Evolutionary conservation across 2,113 vertebrate genomes (phyloP), one percentile per base, ranked within the genome.

Genomic region (Pteropus alecto): DNA sequence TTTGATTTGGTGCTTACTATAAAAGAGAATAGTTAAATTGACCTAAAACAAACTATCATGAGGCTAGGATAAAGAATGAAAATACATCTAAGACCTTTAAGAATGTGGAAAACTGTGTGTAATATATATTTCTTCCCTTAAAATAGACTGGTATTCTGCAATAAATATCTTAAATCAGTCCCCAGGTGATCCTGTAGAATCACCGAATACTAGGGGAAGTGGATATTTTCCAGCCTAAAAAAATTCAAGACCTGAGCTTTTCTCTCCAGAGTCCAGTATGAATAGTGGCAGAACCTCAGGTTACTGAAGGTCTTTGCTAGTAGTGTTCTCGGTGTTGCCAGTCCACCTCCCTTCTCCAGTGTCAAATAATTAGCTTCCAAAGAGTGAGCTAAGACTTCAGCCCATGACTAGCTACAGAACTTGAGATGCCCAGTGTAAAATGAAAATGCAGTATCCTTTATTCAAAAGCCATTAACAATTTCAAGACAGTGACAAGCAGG

Each of bases 1-100:
- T 96, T 84, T 84, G 73, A 96, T 95, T 88, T 77, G 13, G 16
- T 92, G 76, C 60, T 96, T 89, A 94, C 79, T 85, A 74, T 81
- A 87, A 85, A 94, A 89, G 4, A 81, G 15, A 84, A 87, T 63
- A 12, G 61, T 61, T 95, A 94, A 70, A 84, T 56, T 95, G 63
- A 73, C 46, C 35, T 73, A 76, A 95, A 97, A 93, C 11, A 93
- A 98, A 77, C 30, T 21, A 91, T 84, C 38, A 83, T 81, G 30
- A 83, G 10, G 68, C 8, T 30, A 86, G 16, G 22, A 28, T 58
- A 96, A 70, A 81, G 30, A 65, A 65, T 61, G 24, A 79, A 83
- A 91, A 73, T 73, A 71, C n/a, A 76, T 58, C 48, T 81, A 90
- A 95, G 41, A 73, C 7, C 8, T 93, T 84, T 77, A 90, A 94